Evolutionary conservation across 1,140 invertebrate species (phyloP), one percentile per base, ranked within the genome.

Genomic region (Triops longicaudatus): DNA sequence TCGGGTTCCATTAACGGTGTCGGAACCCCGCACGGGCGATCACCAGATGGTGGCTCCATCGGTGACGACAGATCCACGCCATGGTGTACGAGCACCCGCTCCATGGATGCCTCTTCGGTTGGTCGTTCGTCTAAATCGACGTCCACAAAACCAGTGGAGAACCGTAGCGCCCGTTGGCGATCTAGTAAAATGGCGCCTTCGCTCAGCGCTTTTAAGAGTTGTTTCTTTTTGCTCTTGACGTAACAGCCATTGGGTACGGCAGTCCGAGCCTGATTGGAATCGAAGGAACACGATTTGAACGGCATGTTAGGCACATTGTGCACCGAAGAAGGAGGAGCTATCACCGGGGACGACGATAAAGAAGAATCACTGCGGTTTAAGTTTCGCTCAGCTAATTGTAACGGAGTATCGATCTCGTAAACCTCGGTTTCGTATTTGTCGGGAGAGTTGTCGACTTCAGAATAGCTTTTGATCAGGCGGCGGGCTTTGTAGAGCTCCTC

Each of bases 401-500:
- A 26, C 17, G 26, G 74, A 26, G 44, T 75, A 44, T 44, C 27
- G 73, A 41, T 28, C 17, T 73, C 74, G 26, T 43, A 41, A 17
- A 43, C 44, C 6, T 28, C 74, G 74, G 37, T 43, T 43, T 78
- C 75, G 44, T 37, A 26, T 44, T 74, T 73, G 28, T 41, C 78
- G 63, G 79, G 71, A 71, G 63, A 50, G 63, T 74, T 50, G 5
- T 89, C 89, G 27, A 91, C 91, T 85, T 94, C 92, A 1, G 92
- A 94, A 80, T 91, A 91, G 79, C 92, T 94, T 84, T 94, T 95
- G 17, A 90, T 91, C 73, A 94, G 84, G 84, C 91, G 91, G 78
- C 92, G 74, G 31, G 78, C 77, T 71, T 78, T 85, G 80, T 88
- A 86, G 28, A 89, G 85, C 26, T 90, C 85, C 31, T 37, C 77